A percentile compares a stretch with the other conserved stretches of the same genome.
Conservation (phyloP, 1,140 invertebrate genomes). For the Drosophila takahashii region DNA sequence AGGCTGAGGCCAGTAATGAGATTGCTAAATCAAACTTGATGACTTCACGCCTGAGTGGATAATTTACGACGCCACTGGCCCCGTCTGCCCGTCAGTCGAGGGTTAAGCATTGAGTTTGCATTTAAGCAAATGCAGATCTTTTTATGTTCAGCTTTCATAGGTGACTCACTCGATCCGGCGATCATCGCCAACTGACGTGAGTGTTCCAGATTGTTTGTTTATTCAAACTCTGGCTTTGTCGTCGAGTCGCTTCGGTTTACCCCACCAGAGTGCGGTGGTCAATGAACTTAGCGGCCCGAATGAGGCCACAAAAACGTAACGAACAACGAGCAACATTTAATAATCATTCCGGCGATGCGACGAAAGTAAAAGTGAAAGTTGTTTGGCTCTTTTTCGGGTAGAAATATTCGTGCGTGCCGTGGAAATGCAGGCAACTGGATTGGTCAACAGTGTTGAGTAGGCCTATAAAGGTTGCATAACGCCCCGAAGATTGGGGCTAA, state of each 20-base stretch:
- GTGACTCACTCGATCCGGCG: conserved; percentile 17
- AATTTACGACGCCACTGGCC: conserved; percentile 56
- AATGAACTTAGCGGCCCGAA: conserved; percentile 63
- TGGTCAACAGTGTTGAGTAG: conserved; percentile 47
- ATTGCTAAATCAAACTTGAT: conserved; percentile 37
- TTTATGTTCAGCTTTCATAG: background rate
- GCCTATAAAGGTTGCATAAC: conserved; percentile 58
- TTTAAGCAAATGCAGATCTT: conserved; percentile 3
- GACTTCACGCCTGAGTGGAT: conserved; percentile 36
- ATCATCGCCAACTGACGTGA: conserved; percentile 14
- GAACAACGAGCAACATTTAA: conserved; percentile 52
- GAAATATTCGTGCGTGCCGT: conserved; percentile 67
- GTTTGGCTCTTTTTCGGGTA: conserved; percentile 41
- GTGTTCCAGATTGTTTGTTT: conserved; percentile 30
- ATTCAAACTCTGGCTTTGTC: conserved; percentile 36
- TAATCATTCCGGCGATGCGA: conserved; percentile 54
- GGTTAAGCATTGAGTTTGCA: conserved; percentile 14
- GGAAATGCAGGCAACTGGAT: conserved; percentile 54
- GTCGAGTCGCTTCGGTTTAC: conserved; percentile 28
- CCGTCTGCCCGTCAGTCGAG: conserved; percentile 31
- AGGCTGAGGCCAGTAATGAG: conserved; percentile 29
- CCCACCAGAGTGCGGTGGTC: conserved; percentile 38
- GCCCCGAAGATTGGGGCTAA: conserved; percentile 12
- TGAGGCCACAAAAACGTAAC: conserved; percentile 57
- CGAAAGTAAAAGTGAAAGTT: conserved; percentile 83